These are phyloP conservation scores for Athene noctua DNA, from an alignment of 2,113 vertebrate genomes.

Conservation along the genomic window DNA sequence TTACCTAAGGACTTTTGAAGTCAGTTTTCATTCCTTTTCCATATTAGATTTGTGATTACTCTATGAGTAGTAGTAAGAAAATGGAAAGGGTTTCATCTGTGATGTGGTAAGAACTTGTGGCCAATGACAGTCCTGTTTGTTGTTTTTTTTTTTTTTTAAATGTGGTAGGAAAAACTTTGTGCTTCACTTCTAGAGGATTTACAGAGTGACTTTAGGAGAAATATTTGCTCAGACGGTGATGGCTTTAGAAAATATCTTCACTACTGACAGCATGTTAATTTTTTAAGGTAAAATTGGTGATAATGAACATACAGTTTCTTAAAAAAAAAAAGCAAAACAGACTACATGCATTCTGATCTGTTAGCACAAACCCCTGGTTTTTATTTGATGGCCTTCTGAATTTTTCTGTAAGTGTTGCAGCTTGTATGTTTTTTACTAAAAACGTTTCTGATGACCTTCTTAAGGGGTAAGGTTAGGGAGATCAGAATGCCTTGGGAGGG, in stretches of 20 bases:
- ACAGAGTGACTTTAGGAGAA: not conserved
- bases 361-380: not conserved
- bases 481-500: not conserved
- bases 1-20: not conserved
- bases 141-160: no score
- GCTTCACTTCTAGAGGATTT: not conserved
- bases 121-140: not conserved
- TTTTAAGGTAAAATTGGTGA: not conserved
- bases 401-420: not conserved
- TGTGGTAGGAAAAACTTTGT: not conserved
- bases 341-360: not conserved
- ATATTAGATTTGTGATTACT: not conserved
- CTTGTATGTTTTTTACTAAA: not conserved
- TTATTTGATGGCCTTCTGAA: not conserved
- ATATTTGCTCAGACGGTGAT: not conserved
- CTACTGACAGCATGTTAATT: not conserved
- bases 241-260: not conserved
- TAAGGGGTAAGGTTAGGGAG: not conserved
- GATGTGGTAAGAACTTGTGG: not conserved
- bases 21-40: not conserved
- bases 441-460: not conserved
- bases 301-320: not conserved
- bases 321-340: not conserved
- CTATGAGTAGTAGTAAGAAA: not conserved
- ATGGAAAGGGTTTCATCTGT: not conserved